phyloP scores from a whole-genome alignment of 2,113 vertebrate genomes.

The Calyptommatus sinebrachiatus region DNA sequence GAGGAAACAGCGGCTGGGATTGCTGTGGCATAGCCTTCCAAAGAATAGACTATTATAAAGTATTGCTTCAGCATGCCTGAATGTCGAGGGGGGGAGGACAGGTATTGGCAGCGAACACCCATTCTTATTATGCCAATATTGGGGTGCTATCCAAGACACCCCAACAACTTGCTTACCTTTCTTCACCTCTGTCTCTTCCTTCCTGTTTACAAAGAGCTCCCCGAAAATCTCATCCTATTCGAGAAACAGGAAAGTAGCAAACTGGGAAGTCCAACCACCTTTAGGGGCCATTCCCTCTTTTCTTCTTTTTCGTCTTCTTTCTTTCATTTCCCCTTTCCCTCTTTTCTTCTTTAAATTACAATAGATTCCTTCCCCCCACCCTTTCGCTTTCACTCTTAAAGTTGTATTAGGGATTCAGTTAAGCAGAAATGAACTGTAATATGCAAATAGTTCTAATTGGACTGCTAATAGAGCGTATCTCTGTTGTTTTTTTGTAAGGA shows the following conservation, averaged over 20 bases:
- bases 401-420: slow-evolving; percentile 88
- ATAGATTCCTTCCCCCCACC: slow-evolving; percentile 71
- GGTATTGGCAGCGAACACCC: not conserved
- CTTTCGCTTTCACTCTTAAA: slow-evolving; percentile 57
- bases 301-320: not conserved
- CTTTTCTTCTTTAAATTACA: slow-evolving; percentile 73
- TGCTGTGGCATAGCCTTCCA: slow-evolving; percentile 19
- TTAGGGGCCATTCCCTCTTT: slow-evolving; percentile 60
- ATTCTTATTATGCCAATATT: not conserved
- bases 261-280: slow-evolving; percentile 59
- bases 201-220: slow-evolving; percentile 18
- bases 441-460: slow-evolving; percentile 99
- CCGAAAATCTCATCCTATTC: slow-evolving; percentile 5
- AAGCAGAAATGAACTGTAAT: slow-evolving; percentile 96
- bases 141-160: not conserved
- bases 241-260: not conserved
- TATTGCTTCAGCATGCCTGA: not conserved
- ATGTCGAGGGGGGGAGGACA: not conserved
- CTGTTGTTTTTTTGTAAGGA: slow-evolving; percentile 92
- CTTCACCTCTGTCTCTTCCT: not conserved
- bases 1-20: slow-evolving; percentile 47
- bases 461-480: slow-evolving; percentile 99
- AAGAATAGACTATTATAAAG: slow-evolving; percentile 3
- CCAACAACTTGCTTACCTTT: not conserved
- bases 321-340: slow-evolving; percentile 51